Percentiles rank a stretch among this genome's conserved stretches.
Conservation (phyloP, 2,113 vertebrate species). For the Rhinolophus sinicus region DNA sequence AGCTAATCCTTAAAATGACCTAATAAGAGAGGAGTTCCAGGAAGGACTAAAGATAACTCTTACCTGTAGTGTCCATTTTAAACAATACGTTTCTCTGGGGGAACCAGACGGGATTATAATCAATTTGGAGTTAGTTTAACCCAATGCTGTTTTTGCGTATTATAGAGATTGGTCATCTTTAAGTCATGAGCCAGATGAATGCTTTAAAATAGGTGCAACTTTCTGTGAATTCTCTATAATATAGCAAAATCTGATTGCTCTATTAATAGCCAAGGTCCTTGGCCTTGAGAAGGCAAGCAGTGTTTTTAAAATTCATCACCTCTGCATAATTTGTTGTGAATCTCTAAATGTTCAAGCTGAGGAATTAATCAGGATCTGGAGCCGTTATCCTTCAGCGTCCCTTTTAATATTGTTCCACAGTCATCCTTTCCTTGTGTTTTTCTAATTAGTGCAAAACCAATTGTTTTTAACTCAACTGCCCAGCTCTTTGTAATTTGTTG, state of each 20-base stretch:
- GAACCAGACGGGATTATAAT: conserved; percentile 38
- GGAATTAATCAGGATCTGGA: conserved; percentile 64
- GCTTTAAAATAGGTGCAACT: conserved; percentile 77
- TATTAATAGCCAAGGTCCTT: conserved; percentile 77
- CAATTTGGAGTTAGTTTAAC: conserved; percentile 71
- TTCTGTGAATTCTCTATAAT: conserved; percentile 65
- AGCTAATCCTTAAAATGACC: conserved; percentile 59
- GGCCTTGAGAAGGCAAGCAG: conserved; percentile 72
- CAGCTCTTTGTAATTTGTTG: conserved; percentile 64
- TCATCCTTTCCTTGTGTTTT: conserved; percentile 64
- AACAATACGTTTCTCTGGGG: conserved; percentile 57
- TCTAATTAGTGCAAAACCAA: conserved; percentile 72
- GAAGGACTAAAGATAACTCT: conserved; percentile 62
- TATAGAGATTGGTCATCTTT: conserved; percentile 63
- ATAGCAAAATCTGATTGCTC: conserved; percentile 77
- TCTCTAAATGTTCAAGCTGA: conserved; percentile 72
- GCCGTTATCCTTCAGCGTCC: conserved; percentile 24
- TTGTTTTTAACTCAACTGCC: conserved; percentile 74
- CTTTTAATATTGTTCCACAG: conserved; percentile 66
- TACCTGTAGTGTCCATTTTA: conserved; percentile 65
- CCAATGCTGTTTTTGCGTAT: conserved; percentile 66
- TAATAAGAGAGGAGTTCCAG: conserved; percentile 40
- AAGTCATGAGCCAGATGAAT: conserved; percentile 71
- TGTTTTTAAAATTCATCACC: conserved; percentile 70
- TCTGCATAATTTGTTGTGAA: conserved; percentile 77